phyloP scores from a whole-genome alignment of 2,113 vertebrate species.

The Dipodomys spectabilis region DNA sequence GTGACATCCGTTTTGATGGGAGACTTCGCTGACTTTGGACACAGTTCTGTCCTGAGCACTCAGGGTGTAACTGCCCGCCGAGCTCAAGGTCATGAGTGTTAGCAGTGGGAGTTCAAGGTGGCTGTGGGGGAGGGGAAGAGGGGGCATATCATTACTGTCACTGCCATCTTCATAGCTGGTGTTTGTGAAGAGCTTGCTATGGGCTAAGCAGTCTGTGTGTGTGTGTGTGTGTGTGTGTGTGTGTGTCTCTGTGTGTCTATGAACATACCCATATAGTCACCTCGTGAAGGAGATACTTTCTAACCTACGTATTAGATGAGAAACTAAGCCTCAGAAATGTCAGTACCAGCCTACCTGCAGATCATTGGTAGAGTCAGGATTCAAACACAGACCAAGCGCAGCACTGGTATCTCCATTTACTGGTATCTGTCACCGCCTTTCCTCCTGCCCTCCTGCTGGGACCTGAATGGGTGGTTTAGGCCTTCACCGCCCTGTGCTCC shows the following conservation, averaged over 20 bases:
- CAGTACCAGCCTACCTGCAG: background rate
- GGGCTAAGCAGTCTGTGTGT: background rate
- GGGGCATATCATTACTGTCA: background rate
- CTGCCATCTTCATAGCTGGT: rapidly evolving
- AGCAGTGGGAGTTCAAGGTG: background rate
- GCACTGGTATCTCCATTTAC: background rate
- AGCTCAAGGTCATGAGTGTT: background rate
- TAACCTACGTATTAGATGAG: background rate
- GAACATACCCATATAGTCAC: background rate
- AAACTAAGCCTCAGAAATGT: background rate
- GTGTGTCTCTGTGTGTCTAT: too few relatives aligned
- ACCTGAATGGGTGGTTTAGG: background rate
- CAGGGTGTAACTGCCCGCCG: rapidly evolving
- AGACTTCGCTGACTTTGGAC: background rate
- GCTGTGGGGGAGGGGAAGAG: rapidly evolving
- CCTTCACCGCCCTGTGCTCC: background rate
- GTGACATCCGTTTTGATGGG: background rate
- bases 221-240: background rate
- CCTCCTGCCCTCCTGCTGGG: background rate
- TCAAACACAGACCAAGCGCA: rapidly evolving
- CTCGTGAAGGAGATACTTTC: background rate
- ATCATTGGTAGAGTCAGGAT: too few relatives aligned
- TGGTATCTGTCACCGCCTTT: background rate
- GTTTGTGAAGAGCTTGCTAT: rapidly evolving
- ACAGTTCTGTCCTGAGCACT: background rate